phyloP scores from a whole-genome alignment of 2,888 invertebrate genomes.

The Halictus quadricinctus region DNA sequence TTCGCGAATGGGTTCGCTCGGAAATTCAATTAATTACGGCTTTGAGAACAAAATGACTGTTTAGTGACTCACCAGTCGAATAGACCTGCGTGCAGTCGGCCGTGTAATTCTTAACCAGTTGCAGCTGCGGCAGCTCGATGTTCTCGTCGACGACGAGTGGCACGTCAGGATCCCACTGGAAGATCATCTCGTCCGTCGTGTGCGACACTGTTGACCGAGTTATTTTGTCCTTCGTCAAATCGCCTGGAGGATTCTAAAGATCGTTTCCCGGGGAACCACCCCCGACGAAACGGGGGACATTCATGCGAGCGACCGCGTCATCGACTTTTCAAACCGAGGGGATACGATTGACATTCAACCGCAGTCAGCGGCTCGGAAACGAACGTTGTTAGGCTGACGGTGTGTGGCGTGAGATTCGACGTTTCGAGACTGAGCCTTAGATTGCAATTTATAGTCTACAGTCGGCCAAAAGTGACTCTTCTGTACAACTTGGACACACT shows the following conservation, averaged over 20 bases:
- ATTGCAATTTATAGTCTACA: neutral
- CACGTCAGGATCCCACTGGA: slow-evolving; percentile 96
- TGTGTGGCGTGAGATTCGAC: neutral
- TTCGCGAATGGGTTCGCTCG: neutral
- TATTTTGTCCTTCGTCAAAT: slow-evolving; percentile 69
- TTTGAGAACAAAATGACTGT: neutral
- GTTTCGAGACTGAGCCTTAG: neutral
- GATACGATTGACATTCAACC: neutral
- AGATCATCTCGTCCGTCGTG: slow-evolving; percentile 96
- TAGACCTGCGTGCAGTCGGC: slow-evolving; percentile 96
- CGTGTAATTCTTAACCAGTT: slow-evolving; percentile 93
- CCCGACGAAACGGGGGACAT: neutral
- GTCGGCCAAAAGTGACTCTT: too few relatives aligned
- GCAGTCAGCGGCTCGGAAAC: neutral
- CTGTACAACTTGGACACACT: too few relatives aligned
- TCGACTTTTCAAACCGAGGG: neutral
- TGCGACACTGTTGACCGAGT: slow-evolving; percentile 90
- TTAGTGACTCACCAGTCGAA: slow-evolving; percentile 88
- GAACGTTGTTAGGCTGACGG: neutral
- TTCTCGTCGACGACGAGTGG: slow-evolving; percentile 94
- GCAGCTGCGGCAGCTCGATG: slow-evolving; percentile 95
- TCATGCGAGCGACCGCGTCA: neutral
- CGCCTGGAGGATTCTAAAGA: slow-evolving; percentile 43
- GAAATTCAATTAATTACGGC: slow-evolving; percentile 35
- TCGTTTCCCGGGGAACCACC: slow-evolving; percentile 7